phyloP scores from a whole-genome alignment of 2,888 invertebrate species.

The Sinohyriopsis cumingii region DNA sequence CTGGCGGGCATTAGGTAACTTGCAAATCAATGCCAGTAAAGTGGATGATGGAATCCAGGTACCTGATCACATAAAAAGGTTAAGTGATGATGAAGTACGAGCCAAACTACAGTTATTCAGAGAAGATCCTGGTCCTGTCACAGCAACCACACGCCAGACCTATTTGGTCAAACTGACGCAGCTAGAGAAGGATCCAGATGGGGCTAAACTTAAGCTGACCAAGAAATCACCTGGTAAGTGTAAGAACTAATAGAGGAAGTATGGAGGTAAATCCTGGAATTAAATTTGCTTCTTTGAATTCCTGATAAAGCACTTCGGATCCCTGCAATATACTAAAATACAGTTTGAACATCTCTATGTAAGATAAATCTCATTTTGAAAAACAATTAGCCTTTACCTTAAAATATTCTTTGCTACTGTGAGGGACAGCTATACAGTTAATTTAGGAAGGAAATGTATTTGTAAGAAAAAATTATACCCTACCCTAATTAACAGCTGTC shows the following conservation, averaged over 20 bases:
- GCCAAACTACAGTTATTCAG: constrained; percentile 75
- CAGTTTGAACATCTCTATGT: too few relatives aligned
- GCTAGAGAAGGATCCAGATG: constrained; percentile 48
- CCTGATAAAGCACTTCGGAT: neutral
- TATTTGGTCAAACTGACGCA: constrained; percentile 84
- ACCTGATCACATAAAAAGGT: constrained; percentile 20
- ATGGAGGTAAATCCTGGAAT: too few relatives aligned
- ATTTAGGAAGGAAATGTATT: too few relatives aligned
- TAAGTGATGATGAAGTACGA: constrained; percentile 47
- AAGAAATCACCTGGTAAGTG: constrained; percentile 43
- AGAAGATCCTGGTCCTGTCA: constrained; percentile 86
- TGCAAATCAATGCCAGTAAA: neutral
- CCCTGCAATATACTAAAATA: neutral
- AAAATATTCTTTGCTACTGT: too few relatives aligned
- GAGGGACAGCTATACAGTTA: too few relatives aligned
- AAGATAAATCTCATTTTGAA: too few relatives aligned
- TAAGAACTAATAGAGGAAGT: neutral
- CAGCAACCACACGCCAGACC: constrained; percentile 82
- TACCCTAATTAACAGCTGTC: too few relatives aligned
- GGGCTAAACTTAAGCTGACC: constrained; percentile 21
- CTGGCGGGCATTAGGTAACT: constrained; percentile 42
- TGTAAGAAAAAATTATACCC: too few relatives aligned
- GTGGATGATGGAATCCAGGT: constrained; percentile 6
- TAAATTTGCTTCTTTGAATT: neutral
- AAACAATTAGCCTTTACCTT: too few relatives aligned